Evolutionary conservation across 2,888 invertebrate genomes (phyloP).

Genomic region (Cheilosia vulpina): DNA sequence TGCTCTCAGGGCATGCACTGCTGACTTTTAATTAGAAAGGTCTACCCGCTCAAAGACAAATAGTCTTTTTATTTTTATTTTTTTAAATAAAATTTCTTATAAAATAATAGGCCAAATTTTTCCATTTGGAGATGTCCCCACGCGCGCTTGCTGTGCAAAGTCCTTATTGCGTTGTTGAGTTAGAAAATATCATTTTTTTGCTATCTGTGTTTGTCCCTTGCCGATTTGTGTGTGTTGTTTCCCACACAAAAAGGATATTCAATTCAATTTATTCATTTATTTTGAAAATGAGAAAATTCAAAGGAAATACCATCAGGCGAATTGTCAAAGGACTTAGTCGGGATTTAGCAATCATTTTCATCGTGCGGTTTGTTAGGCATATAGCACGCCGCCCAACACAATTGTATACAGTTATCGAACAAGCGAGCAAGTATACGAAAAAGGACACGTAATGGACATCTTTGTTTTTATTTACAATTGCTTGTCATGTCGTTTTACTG

Average conservation of each 20-base stretch:
- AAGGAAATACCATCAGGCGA: conserved; percentile 25
- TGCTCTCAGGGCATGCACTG: conserved; percentile 45
- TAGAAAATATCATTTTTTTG: conserved; percentile 2
- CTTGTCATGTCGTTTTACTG: conserved; percentile 35
- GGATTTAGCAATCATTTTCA: conserved; percentile 16
- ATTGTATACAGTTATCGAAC: conserved; percentile 9
- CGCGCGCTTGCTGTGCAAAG: background rate
- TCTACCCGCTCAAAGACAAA: conserved; percentile 8
- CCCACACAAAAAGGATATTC: conserved; percentile 14
- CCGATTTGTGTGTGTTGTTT: background rate
- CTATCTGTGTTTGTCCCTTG: background rate
- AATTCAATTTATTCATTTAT: conserved; percentile 32
- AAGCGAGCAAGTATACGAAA: background rate
- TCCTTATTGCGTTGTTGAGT: conserved; percentile 43
- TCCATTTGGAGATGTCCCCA: conserved; percentile 2
- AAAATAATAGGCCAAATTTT: conserved; percentile 28
- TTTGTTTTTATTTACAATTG: conserved; percentile 58
- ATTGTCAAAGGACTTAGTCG: conserved; percentile 50
- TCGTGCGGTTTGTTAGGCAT: conserved; percentile 39
- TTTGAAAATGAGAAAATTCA: conserved; percentile 16
- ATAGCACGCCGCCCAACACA: background rate
- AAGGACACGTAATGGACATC: conserved; percentile 53
- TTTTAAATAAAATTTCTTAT: conserved; percentile 23
- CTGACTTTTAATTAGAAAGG: conserved; percentile 37
- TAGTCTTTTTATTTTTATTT: background rate